Evolutionary conservation across 2,113 vertebrate genomes (phyloP).

Genomic region (Mastomys natalensis): DNA sequence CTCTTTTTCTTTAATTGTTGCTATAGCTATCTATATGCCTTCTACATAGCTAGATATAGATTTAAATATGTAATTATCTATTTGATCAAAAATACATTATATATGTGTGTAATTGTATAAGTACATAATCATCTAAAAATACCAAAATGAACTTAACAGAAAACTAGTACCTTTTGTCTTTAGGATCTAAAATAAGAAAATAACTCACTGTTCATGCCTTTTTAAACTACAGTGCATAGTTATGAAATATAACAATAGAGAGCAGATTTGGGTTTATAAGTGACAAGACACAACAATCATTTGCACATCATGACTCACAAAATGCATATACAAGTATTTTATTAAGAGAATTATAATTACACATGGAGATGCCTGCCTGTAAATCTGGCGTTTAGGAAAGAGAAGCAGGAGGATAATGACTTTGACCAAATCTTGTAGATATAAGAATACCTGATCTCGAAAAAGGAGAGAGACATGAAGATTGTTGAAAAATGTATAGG

Average conservation of each 20-base stretch:
- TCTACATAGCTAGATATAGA: background rate
- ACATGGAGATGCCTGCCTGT: background rate
- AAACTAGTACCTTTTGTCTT: background rate
- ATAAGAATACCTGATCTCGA: background rate
- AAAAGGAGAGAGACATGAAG: background rate
- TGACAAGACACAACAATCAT: background rate
- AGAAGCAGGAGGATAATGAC: background rate
- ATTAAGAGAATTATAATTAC: background rate
- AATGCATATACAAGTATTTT: background rate
- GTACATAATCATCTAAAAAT: background rate
- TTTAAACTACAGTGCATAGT: background rate
- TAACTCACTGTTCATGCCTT: background rate
- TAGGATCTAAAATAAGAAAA: background rate
- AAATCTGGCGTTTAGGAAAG: background rate
- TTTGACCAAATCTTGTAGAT: background rate
- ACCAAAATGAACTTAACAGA: background rate
- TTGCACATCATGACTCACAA: background rate
- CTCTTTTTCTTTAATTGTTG: background rate
- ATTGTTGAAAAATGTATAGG: background rate
- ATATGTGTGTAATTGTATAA: background rate
- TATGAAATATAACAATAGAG: background rate
- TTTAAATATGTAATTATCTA: background rate
- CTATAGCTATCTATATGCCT: background rate
- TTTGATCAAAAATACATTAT: background rate
- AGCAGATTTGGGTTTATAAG: background rate